A percentile compares a stretch with the other conserved stretches of the same genome.
phyloP scores from a whole-genome alignment of 2,888 invertebrate genomes.

The Steinernema scapterisci region DNA sequence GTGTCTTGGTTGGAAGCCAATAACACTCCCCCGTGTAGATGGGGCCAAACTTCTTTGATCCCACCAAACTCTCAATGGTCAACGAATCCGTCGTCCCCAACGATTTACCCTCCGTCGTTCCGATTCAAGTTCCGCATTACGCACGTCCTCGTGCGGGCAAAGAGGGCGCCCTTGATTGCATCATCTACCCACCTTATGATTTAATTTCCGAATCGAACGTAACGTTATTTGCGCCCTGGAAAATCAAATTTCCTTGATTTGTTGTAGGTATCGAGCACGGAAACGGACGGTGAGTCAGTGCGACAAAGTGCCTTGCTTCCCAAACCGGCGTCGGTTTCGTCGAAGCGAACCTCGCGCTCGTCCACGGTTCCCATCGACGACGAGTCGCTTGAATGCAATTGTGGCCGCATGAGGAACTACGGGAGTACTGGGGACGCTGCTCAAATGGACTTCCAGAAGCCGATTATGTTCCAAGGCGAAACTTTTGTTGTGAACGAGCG shows the following conservation, averaged over 20 bases:
- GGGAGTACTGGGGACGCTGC: constrained; percentile 48
- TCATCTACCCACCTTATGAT: constrained; percentile 45
- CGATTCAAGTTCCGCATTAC: neutral
- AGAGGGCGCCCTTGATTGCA: constrained; percentile 45
- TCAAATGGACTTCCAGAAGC: constrained; percentile 36
- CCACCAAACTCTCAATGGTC: neutral
- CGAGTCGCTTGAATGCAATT: constrained; percentile 41
- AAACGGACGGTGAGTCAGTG: neutral
- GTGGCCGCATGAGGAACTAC: constrained; percentile 52
- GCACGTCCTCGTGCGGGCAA: constrained; percentile 25
- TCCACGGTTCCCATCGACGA: constrained; percentile 19
- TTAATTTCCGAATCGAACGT: constrained; percentile 41
- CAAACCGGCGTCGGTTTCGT: constrained; percentile 27
- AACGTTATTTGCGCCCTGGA: constrained; percentile 20
- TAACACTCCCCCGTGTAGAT: neutral
- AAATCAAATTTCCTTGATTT: neutral
- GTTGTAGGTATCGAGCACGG: constrained; percentile 12
- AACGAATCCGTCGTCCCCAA: constrained; percentile 17
- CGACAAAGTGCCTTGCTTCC: constrained; percentile 29
- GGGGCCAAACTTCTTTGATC: neutral
- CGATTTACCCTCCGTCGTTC: neutral
- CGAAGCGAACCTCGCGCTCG: constrained; percentile 23
- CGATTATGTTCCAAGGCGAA: constrained; percentile 61
- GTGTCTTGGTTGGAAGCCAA: neutral
- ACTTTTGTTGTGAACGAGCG: constrained; percentile 65